Evolutionary conservation across 2,888 invertebrate genomes (phyloP), one percentile per base, ranked within the genome.

Genomic region (Idaea biselata): DNA sequence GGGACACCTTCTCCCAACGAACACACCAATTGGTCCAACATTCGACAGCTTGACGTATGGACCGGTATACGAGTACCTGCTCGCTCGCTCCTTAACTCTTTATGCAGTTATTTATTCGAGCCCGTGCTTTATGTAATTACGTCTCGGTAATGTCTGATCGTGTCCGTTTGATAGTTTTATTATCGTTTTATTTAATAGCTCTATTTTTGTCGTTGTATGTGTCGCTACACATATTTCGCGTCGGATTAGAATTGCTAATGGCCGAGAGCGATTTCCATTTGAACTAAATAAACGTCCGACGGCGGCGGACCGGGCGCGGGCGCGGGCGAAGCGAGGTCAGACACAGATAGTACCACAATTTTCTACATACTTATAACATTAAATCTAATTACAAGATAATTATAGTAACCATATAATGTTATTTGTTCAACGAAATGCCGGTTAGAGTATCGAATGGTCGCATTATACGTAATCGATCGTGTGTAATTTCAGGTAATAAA

Each of bases 1-100:
- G 88, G 79, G 88, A 86, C 85, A 78, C 65, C 84, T 82, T 82
- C 81, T 76, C 75, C 67, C 70, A 75, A 73, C 79, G 79, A 84
- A 88, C 83, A 84, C 84, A 74, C 86, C 91, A 90, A 91, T 91
- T 90, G 89, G 91, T 84, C 77, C 82, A 77, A 81, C 78, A 83
- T 85, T 78, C 85, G 91, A 91, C 91, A 91, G 82, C 64, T 79
- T 91, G 89, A 91, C 90, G 79, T 89, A 91, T 88, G 82, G 72
- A 74, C 79, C 80, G 78, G 78, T 83, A 79, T 78, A 74, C 73
- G 76, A 64, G 64, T 64, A 65, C 63, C 61, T 57, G 58, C 62
- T 53, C 55, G 59, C 44, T 17, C 59, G 59, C 61, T 64, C 59
- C 64, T 65, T 57, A n/a, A 54, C 55, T 63, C 60, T 62, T 62